Conservation (phyloP, 2,888 invertebrate species). For the Dolichopus griseipennis region DNA sequence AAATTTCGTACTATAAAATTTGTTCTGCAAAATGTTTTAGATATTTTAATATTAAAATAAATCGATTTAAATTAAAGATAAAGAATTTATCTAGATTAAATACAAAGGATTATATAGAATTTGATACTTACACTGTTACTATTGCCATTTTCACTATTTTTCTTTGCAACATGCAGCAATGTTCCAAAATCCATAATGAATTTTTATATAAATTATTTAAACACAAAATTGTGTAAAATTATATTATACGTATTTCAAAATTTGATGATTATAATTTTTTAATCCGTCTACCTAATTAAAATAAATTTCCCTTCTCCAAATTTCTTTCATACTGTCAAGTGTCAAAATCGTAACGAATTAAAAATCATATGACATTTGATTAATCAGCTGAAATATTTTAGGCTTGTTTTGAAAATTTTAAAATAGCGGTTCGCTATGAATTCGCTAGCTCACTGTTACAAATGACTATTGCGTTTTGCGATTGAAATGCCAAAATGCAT, state of each 20-base stretch:
- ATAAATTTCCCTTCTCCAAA: neutral
- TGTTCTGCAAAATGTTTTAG: constrained; percentile 36
- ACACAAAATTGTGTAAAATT: neutral
- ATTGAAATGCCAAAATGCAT: no score
- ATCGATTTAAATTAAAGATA: neutral
- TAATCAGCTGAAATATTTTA: no score
- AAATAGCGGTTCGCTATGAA: no score
- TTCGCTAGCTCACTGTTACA: no score
- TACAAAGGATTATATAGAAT: no score
- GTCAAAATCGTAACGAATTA: neutral
- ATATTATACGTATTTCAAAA: no score
- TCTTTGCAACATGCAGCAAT: constrained; percentile 52
- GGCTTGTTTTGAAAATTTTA: no score
- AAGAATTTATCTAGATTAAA: no score
- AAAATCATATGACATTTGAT: no score
- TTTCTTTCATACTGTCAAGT: neutral
- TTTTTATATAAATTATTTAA: neutral
- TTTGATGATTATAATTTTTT: no score
- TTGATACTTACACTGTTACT: constrained; percentile 33
- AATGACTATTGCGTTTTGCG: no score
- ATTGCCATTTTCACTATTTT: constrained; percentile 46
- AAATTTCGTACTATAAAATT: constrained; percentile 69
- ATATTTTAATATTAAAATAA: neutral
- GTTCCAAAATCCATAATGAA: constrained; percentile 54
- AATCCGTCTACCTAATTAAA: neutral